Evolutionary conservation across 1,140 invertebrate genomes (phyloP), one percentile per base, ranked within the genome.

Genomic region (Bombus balteatus): DNA sequence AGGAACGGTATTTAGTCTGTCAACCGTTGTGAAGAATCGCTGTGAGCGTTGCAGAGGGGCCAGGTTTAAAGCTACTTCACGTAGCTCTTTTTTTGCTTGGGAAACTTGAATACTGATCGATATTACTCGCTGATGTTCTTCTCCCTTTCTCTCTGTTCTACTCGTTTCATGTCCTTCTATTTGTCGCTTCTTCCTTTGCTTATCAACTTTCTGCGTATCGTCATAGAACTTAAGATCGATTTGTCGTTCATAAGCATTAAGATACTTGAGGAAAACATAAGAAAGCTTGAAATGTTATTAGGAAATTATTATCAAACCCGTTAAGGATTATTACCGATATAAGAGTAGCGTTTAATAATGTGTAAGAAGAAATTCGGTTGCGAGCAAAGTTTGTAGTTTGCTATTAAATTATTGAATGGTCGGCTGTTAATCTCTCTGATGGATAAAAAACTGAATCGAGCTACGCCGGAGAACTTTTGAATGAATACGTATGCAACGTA

Each of bases 1-100:
- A 83, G 86, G 43, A 72, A 81, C 57, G 88, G 89, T 90, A 91
- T 93, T 92, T 91, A 89, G 81, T 84, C 76, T 89, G 92, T 92
- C 90, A 88, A 82, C 79, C 72, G 57, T 71, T 65, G 84, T 91
- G 87, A 93, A 85, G 87, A 88, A 92, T 93, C 88, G 84, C 83
- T 81, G 74, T 39, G 32, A 81, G 34, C 77, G 81, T 79, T 25
- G 82, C 47, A n/a, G 32, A 75, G 62, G 37, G 41, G 32, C 59
- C 65, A 70, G 77, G 59, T 75, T 89, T 86, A 81, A 66, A 71
- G 87, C 28, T 75, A 79, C 57, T 72, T 85, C 59, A 65, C 39
- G 79, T 65, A 79, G 72, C 37, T 57, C n/a, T 18, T 43, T 77
- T 71, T 76, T 70, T 43, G 3, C 41, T 41, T 15, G 43, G 28